Percentiles rank a stretch among this genome's conserved stretches.
phyloP scores from a whole-genome alignment of 2,797 vertebrate genomes.

The Enteromius anoplus region DNA sequence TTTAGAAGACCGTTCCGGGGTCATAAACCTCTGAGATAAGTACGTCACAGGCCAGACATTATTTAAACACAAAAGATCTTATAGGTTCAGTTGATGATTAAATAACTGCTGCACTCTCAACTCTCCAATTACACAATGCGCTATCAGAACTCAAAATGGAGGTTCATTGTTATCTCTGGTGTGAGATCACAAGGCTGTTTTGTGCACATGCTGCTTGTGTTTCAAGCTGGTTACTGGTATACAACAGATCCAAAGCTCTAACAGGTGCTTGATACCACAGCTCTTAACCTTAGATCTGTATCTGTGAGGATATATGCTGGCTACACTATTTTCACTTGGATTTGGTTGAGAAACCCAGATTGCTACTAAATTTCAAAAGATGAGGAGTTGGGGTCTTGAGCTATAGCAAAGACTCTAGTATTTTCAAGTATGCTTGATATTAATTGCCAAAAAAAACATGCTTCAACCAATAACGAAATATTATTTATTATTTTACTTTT shows the following conservation, averaged over 20 bases:
- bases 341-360: not conserved
- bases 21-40: constrained; percentile 34
- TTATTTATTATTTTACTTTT: too few species aligned
- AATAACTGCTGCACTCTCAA: constrained; percentile 30
- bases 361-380: not conserved
- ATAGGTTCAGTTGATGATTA: constrained; percentile 31
- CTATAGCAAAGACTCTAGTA: not conserved
- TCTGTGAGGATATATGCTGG: constrained; percentile 8
- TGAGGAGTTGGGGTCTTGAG: not conserved
- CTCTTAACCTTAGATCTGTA: constrained; percentile 62
- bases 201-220: constrained; percentile 33
- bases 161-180: constrained; percentile 45
- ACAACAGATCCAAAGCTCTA: constrained; percentile 11
- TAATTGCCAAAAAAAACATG: constrained; percentile 1
- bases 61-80: constrained; percentile 43
- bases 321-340: not conserved
- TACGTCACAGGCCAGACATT: constrained; percentile 35
- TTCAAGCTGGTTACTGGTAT: constrained; percentile 32
- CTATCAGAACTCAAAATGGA: constrained; percentile 33
- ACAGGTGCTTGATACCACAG: constrained; percentile 77
- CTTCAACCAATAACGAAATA: not conserved
- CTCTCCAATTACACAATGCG: constrained; percentile 19
- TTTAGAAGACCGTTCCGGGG: not conserved
- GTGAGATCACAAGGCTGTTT: constrained; percentile 22
- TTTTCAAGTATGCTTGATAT: constrained; percentile 1